These are phyloP conservation scores for Trigoniulus corallinus DNA, from an alignment of 1,140 invertebrate genomes.

Conservation along the genomic window DNA sequence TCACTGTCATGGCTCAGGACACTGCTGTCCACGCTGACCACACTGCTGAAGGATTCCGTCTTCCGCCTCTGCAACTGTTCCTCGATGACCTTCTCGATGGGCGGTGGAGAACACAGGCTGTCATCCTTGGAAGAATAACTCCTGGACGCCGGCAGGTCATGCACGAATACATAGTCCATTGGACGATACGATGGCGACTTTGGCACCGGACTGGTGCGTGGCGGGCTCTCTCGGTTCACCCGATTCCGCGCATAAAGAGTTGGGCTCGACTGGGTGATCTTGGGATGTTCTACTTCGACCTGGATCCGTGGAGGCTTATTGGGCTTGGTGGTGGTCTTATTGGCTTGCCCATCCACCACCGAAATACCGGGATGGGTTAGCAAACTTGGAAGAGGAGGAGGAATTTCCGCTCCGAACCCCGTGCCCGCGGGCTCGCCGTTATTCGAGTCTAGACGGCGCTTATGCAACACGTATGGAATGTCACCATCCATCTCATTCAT, in stretches of 20 bases:
- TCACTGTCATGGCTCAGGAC: background rate
- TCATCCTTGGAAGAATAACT: conserved; percentile 32
- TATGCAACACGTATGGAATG: conserved; percentile 28
- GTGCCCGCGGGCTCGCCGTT: background rate
- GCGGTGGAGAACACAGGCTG: conserved; percentile 21
- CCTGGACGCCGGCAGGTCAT: conserved; percentile 26
- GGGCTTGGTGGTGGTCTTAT: conserved; percentile 7
- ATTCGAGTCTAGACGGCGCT: conserved; percentile 17
- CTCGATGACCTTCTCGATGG: conserved; percentile 21
- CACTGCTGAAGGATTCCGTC: background rate
- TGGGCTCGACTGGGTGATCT: conserved; percentile 12
- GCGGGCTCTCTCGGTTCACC: background rate
- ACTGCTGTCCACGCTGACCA: background rate
- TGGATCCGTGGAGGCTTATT: conserved; percentile 6
- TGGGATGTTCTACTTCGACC: conserved; percentile 12
- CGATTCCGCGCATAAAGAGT: conserved; percentile 12
- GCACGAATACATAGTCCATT: conserved; percentile 24
- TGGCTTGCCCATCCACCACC: conserved; percentile 1
- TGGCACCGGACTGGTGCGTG: background rate
- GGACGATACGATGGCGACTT: conserved; percentile 17
- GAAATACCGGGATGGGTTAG: background rate
- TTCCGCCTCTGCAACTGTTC: conserved; percentile 13
- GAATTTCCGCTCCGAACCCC: background rate
- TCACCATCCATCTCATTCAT: conserved; percentile 18
- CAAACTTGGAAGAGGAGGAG: background rate